These are phyloP conservation scores for Cistogaster globosa DNA, from an alignment of 2,888 invertebrate species.

Conservation along the genomic window DNA sequence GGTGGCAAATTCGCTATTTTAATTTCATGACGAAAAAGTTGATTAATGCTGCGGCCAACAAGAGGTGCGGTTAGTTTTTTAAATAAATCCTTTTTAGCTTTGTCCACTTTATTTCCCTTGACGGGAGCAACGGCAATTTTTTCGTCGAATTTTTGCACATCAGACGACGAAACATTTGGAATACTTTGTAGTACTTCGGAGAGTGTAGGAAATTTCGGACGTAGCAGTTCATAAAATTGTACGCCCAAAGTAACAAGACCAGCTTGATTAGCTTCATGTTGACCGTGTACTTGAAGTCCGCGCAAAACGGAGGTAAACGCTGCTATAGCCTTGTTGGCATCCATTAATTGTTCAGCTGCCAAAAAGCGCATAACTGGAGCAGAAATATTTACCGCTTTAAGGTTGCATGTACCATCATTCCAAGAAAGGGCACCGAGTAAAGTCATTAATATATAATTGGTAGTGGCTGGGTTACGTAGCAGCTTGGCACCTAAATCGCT, in stretches of 20 bases:
- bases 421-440: conserved; percentile 89
- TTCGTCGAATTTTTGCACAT: conserved; percentile 93
- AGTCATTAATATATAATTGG: conserved; percentile 86
- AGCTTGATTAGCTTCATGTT: conserved; percentile 94
- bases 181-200: conserved; percentile 89
- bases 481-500: conserved; percentile 91
- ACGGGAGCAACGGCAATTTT: conserved; percentile 87
- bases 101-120: conserved; percentile 92
- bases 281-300: conserved; percentile 93
- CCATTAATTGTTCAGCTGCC: conserved; percentile 86
- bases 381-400: conserved; percentile 90
- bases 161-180: conserved; percentile 91
- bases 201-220: conserved; percentile 89
- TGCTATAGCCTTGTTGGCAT: conserved; percentile 87
- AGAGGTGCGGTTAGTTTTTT: conserved; percentile 93
- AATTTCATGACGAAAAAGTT: conserved; percentile 93
- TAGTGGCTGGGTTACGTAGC: conserved; percentile 87
- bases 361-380: conserved; percentile 89
- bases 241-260: conserved; percentile 90
- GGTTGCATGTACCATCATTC: conserved; percentile 92
- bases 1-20: conserved; percentile 93
- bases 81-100: conserved; percentile 94
- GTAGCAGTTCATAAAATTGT: conserved; percentile 92
- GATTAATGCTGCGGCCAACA: conserved; percentile 92
- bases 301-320: conserved; percentile 90